Evolutionary conservation across 1,140 invertebrate genomes (phyloP).

Genomic region (Venturia canescens): DNA sequence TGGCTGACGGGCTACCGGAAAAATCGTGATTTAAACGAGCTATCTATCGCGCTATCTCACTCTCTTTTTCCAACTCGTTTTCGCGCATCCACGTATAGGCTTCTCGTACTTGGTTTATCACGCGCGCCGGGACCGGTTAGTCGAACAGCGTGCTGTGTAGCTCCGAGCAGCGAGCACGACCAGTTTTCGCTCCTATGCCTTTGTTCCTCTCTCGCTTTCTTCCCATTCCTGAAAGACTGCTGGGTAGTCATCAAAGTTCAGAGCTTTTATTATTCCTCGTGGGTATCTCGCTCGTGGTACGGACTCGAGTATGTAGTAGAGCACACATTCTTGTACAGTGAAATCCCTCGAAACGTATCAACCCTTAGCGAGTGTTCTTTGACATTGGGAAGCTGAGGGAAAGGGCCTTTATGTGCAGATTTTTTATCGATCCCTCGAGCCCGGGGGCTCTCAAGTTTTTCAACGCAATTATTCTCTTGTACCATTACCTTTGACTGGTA

Average conservation of each 20-base stretch:
- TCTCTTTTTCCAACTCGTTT: conserved; percentile 9
- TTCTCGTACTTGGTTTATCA: conserved; percentile 8
- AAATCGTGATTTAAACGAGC: conserved; percentile 62
- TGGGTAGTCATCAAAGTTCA: conserved; percentile 43
- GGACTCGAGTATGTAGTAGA: background rate
- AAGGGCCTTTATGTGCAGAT: too few species aligned
- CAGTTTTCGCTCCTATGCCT: background rate
- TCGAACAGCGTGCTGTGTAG: conserved; percentile 4
- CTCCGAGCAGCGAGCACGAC: background rate
- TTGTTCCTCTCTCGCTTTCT: background rate
- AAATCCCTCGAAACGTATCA: background rate
- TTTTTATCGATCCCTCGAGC: background rate
- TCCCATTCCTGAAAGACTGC: background rate
- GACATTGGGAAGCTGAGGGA: too few species aligned
- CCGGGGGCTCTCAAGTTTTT: too few species aligned
- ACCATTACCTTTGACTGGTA: too few species aligned
- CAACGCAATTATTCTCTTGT: too few species aligned
- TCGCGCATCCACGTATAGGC: background rate
- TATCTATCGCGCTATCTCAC: conserved; percentile 26
- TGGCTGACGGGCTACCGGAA: conserved; percentile 53
- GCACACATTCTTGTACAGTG: background rate
- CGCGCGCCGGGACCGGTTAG: background rate
- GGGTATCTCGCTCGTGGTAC: conserved; percentile 54
- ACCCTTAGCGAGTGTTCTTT: background rate
- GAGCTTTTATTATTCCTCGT: conserved; percentile 59